Conservation (phyloP, 35 echinoderm and acorn worm species). For the Eucidaris tribuloides region DNA sequence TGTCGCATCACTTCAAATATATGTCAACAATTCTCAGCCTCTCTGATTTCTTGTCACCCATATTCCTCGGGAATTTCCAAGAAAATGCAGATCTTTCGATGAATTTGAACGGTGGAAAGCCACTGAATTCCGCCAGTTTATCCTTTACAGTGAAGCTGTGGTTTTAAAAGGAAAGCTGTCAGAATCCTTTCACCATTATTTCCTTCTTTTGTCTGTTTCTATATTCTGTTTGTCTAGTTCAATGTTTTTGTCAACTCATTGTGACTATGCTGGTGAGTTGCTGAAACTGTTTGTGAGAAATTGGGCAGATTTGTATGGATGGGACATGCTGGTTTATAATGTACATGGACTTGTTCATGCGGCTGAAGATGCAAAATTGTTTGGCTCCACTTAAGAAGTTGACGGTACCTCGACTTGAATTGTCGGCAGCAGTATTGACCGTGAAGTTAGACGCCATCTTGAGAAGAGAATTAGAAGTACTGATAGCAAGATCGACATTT, state of each 20-base stretch:
- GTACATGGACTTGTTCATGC: slow-evolving; percentile 50
- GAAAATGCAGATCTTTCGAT: slow-evolving; percentile 37
- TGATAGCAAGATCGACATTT: background rate
- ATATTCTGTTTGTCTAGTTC: slow-evolving; percentile 56
- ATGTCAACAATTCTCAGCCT: slow-evolving; percentile 26
- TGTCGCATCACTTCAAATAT: background rate
- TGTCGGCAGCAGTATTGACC: slow-evolving; percentile 41
- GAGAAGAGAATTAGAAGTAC: slow-evolving; percentile 17
- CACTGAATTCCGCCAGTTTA: slow-evolving; percentile 61
- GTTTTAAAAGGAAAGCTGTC: slow-evolving; percentile 28
- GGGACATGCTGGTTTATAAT: slow-evolving; percentile 38
- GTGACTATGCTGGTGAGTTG: slow-evolving; percentile 45
- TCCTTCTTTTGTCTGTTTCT: slow-evolving; percentile 62
- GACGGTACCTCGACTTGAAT: slow-evolving; percentile 51
- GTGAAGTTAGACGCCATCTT: slow-evolving; percentile 19
- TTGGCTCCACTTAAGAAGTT: slow-evolving; percentile 36
- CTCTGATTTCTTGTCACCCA: slow-evolving; percentile 6
- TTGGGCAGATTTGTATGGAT: slow-evolving; percentile 34
- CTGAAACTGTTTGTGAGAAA: slow-evolving; percentile 38
- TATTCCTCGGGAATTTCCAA: slow-evolving; percentile 48
- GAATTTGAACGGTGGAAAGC: slow-evolving; percentile 60
- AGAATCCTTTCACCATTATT: slow-evolving; percentile 53
- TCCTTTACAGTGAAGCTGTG: slow-evolving; percentile 53
- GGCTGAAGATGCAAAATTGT: slow-evolving; percentile 16
- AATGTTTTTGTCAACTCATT: slow-evolving; percentile 6